These are phyloP conservation scores for Syrrhaptes paradoxus DNA, from an alignment of 2,113 vertebrate species.

Conservation along the genomic window DNA sequence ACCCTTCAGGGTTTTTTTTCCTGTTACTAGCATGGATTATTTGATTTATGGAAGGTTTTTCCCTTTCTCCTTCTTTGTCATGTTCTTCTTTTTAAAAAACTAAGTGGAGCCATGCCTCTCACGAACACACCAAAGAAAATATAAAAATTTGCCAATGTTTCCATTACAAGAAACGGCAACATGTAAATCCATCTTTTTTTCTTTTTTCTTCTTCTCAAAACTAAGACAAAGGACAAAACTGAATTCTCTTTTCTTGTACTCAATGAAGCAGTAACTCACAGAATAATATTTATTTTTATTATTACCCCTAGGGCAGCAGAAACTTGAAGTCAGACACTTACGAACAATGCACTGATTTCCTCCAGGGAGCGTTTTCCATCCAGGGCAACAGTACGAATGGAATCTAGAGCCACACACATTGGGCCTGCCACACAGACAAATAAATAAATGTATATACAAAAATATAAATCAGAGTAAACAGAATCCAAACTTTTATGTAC, in stretches of 20 bases:
- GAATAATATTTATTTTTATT: background rate
- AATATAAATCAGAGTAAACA: background rate
- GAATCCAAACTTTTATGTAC: background rate
- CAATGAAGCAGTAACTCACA: background rate
- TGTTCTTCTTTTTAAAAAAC: background rate
- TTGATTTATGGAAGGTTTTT: background rate
- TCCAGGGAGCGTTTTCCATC: constrained; percentile 80
- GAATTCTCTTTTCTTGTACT: background rate
- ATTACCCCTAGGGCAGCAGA: background rate
- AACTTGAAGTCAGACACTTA: constrained; percentile 70
- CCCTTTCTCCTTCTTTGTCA: fast-evolving
- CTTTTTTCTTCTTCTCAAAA: background rate
- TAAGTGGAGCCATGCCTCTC: background rate
- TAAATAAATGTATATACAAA: background rate
- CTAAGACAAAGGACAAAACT: background rate
- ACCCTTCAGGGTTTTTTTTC: background rate
- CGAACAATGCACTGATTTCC: constrained; percentile 83
- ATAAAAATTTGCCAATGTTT: background rate
- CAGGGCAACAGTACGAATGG: constrained; percentile 81
- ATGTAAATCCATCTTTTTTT: background rate
- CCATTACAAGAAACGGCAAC: fast-evolving
- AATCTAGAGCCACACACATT: constrained; percentile 84
- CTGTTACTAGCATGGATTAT: background rate
- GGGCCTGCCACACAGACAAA: constrained; percentile 70
- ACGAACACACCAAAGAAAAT: background rate